phyloP scores from a whole-genome alignment of 2,797 vertebrate species.

The Clarias laeviceps region DNA sequence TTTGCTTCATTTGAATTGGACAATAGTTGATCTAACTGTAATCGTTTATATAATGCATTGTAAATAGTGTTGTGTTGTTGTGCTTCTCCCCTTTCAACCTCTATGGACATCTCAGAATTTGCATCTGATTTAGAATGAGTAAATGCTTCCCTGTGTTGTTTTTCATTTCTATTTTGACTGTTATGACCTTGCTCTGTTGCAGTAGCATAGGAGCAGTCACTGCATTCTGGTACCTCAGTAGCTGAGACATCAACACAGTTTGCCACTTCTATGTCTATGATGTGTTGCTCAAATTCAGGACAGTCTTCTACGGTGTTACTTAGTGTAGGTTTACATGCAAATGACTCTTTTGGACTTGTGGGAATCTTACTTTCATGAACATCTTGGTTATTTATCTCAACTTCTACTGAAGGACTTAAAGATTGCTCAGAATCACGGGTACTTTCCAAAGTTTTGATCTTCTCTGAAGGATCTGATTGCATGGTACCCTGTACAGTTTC shows the following conservation, averaged over 20 bases:
- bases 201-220: neutral
- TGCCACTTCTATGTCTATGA: conserved; percentile 36
- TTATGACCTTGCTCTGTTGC: conserved; percentile 1
- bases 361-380: conserved; percentile 7
- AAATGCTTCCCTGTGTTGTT: conserved; percentile 15
- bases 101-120: conserved; percentile 32
- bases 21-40: conserved; percentile 56
- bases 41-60: conserved; percentile 53
- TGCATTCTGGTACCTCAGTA: conserved; percentile 14
- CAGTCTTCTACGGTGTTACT: conserved; percentile 2
- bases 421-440: conserved; percentile 13
- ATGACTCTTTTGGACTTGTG: neutral
- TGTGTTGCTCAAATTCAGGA: conserved; percentile 14
- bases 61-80: conserved; percentile 43
- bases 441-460: conserved; percentile 25
- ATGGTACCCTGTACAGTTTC: conserved; percentile 8
- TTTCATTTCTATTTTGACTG: neutral
- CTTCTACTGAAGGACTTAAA: neutral
- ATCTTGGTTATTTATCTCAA: neutral
- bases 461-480: neutral
- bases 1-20: conserved; percentile 19
- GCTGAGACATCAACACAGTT: conserved; percentile 48
- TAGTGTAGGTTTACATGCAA: conserved; percentile 18
- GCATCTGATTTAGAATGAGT: conserved; percentile 23
- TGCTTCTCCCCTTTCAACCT: conserved; percentile 39